Evolutionary conservation across 2,888 invertebrate genomes (phyloP).

Genomic region (Abrostola triplasia): DNA sequence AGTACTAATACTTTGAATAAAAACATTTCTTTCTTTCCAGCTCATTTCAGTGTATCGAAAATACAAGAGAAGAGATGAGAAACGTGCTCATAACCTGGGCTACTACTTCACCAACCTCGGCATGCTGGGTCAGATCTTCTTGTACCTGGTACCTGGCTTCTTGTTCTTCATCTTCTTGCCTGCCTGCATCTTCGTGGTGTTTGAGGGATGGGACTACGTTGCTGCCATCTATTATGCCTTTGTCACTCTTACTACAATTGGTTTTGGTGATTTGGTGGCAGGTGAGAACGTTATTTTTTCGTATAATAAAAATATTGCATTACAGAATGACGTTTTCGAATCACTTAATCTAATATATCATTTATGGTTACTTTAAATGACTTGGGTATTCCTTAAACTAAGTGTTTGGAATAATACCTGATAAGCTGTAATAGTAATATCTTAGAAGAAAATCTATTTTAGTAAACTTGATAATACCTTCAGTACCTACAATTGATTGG

Average conservation of each 20-base stretch:
- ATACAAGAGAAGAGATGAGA: constrained; percentile 91
- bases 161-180: constrained; percentile 96
- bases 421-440: no score
- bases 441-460: no score
- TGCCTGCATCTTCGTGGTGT: constrained; percentile 94
- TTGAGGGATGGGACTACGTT: constrained; percentile 95
- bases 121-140: constrained; percentile 93
- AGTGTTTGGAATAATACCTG: no score
- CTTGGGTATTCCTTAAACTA: no score
- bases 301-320: no score
- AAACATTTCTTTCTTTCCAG: constrained; percentile 78
- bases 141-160: constrained; percentile 96
- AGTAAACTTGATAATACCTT: no score
- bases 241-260: constrained; percentile 95
- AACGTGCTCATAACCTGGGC: constrained; percentile 87
- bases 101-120: constrained; percentile 91
- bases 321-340: no score
- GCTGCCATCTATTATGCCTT: constrained; percentile 96
- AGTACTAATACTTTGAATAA: no score
- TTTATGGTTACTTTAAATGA: no score
- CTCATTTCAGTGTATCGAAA: constrained; percentile 93
- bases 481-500: neutral
- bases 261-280: constrained; percentile 97
- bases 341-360: no score
- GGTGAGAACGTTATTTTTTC: constrained; percentile 79